phyloP scores from a whole-genome alignment of 2,113 vertebrate species.

The Glaucidium brasilianum region DNA sequence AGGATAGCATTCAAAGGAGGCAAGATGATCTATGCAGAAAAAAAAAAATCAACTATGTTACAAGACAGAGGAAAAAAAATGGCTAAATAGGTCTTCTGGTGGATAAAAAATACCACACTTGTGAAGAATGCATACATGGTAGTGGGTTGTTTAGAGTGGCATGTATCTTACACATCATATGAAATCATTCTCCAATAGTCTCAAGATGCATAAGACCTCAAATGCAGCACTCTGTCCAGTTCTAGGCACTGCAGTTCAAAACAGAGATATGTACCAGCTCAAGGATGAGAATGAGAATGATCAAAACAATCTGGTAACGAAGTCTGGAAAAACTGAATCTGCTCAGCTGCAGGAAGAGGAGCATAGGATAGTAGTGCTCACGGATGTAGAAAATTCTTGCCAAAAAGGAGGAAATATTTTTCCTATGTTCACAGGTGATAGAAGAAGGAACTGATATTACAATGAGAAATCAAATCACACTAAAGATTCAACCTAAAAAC shows the following conservation, averaged over 20 bases:
- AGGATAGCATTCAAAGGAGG: background rate
- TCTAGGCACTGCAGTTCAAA: background rate
- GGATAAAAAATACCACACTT: background rate
- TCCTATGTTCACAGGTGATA: background rate
- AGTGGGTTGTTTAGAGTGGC: background rate
- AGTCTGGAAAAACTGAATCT: background rate
- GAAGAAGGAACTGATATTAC: background rate
- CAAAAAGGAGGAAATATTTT: background rate
- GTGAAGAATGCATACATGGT: background rate
- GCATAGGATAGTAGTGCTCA: background rate
- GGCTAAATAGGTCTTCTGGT: background rate
- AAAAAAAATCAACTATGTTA: background rate
- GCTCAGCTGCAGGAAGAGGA: background rate
- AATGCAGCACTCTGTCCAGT: background rate
- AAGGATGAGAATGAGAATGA: background rate
- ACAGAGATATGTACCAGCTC: background rate
- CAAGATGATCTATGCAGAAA: background rate
- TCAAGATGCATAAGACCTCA: background rate
- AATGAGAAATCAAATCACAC: background rate
- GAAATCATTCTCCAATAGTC: background rate
- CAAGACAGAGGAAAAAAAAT: background rate
- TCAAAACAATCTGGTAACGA: background rate
- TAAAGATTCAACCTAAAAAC: background rate
- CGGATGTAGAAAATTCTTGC: background rate
- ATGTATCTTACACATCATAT: background rate